These are phyloP conservation scores for Luperina nickerlii DNA, from an alignment of 2,888 invertebrate genomes.

Conservation along the genomic window DNA sequence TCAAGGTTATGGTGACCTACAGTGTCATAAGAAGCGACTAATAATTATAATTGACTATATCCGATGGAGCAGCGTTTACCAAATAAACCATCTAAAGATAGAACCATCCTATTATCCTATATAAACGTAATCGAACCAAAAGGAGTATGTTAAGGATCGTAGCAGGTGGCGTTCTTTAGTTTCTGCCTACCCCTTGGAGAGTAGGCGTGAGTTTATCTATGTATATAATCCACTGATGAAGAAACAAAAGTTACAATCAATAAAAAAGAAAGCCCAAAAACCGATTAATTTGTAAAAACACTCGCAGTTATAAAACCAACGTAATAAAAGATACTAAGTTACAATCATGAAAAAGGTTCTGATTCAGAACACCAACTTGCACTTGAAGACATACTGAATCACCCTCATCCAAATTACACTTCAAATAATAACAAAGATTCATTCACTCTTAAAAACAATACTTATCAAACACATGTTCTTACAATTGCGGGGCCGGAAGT, in stretches of 20 bases:
- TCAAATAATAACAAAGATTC: constrained; percentile 5
- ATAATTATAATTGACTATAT: neutral
- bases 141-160: neutral
- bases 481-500: constrained; percentile 39
- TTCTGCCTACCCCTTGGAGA: neutral
- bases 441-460: constrained; percentile 24
- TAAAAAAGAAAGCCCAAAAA: neutral
- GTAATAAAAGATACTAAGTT: neutral
- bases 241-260: neutral
- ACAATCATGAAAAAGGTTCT: neutral
- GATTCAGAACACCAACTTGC: neutral
- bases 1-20: constrained; percentile 30
- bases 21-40: neutral
- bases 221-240: neutral
- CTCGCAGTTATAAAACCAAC: neutral
- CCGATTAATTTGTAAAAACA: neutral
- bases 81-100: neutral
- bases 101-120: neutral
- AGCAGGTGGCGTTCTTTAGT: neutral
- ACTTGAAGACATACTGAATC: constrained; percentile 27
- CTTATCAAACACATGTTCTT: constrained; percentile 51
- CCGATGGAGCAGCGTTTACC: neutral
- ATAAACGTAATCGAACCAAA: neutral
- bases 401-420: neutral
- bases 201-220: neutral